phyloP scores from a whole-genome alignment of 2,797 vertebrate genomes.

The Myripristis jacobus region DNA sequence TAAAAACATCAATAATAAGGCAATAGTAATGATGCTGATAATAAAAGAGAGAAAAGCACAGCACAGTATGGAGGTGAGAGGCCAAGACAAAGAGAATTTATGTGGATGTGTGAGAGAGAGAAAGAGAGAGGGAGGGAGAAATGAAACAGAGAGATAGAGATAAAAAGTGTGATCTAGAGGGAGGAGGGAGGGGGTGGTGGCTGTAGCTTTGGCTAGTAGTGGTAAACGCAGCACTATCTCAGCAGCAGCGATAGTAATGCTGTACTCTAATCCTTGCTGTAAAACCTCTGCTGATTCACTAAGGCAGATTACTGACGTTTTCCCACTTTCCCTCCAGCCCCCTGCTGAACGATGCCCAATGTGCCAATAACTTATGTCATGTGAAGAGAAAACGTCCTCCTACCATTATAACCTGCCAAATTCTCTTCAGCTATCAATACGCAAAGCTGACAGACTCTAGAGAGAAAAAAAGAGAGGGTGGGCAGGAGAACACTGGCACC shows the following conservation, averaged over 20 bases:
- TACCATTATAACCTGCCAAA: slow-evolving; percentile 11
- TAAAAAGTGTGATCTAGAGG: slow-evolving; percentile 55
- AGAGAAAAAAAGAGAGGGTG: slow-evolving; percentile 45
- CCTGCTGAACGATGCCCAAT: slow-evolving; percentile 32
- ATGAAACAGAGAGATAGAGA: slow-evolving; percentile 43
- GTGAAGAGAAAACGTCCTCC: slow-evolving; percentile 26
- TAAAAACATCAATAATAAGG: too few relatives aligned
- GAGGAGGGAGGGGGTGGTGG: slow-evolving; percentile 62
- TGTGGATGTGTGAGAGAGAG: slow-evolving; percentile 45
- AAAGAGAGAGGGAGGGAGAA: slow-evolving; percentile 66
- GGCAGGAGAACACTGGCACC: slow-evolving; percentile 52
- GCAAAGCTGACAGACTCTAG: slow-evolving; percentile 43
- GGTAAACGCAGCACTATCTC: slow-evolving; percentile 60
- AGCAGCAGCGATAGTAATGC: slow-evolving; percentile 69
- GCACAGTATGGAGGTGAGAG: slow-evolving; percentile 63
- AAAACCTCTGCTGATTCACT: slow-evolving; percentile 79
- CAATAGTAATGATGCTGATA: too few relatives aligned
- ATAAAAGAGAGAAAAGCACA: slow-evolving; percentile 41
- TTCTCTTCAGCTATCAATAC: slow-evolving; percentile 46
- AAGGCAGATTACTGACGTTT: slow-evolving; percentile 79
- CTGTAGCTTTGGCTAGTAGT: slow-evolving; percentile 50
- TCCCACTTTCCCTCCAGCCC: slow-evolving; percentile 57
- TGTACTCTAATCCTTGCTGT: slow-evolving; percentile 75
- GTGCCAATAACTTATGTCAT: slow-evolving; percentile 42
- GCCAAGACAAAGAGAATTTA: slow-evolving; percentile 58